phyloP scores from a whole-genome alignment of 2,888 invertebrate genomes.

The Megastigmus dorsalis region DNA sequence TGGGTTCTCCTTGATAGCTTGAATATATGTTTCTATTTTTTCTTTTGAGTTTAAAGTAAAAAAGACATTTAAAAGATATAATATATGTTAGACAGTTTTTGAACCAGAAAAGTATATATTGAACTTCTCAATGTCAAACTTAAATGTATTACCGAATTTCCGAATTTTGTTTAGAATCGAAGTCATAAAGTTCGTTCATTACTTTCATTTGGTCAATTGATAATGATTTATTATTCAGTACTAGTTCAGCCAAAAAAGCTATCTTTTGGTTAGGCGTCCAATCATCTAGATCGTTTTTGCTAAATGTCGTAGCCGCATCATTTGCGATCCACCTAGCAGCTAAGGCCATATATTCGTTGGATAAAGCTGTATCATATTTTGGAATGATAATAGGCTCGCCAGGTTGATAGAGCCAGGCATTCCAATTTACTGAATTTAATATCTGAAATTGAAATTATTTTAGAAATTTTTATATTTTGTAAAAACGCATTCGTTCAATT shows the following conservation, averaged over 20 bases:
- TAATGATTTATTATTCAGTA: slow-evolving; percentile 76
- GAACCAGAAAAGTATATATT: no score
- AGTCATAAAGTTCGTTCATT: slow-evolving; percentile 80
- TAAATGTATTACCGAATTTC: slow-evolving; percentile 79
- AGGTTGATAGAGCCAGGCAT: slow-evolving; percentile 85
- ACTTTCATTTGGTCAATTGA: slow-evolving; percentile 78
- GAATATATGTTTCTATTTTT: no score
- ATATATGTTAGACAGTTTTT: no score
- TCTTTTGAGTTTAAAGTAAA: no score
- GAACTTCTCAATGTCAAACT: no score
- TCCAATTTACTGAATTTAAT: slow-evolving; percentile 82
- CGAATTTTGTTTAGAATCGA: slow-evolving; percentile 82
- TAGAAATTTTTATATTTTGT: neutral
- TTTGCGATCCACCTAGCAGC: slow-evolving; percentile 78
- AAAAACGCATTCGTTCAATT: neutral
- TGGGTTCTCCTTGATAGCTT: no score
- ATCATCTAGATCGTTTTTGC: slow-evolving; percentile 75
- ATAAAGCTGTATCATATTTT: slow-evolving; percentile 83
- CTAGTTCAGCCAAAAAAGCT: slow-evolving; percentile 82
- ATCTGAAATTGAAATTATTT: slow-evolving; percentile 52
- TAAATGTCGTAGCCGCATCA: slow-evolving; percentile 74
- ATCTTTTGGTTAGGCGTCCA: slow-evolving; percentile 81
- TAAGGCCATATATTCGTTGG: slow-evolving; percentile 78
- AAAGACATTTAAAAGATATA: no score
- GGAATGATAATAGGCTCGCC: slow-evolving; percentile 95